Evolutionary conservation across 2,888 invertebrate species (phyloP).

Genomic region (Pristionchus arcanus): DNA sequence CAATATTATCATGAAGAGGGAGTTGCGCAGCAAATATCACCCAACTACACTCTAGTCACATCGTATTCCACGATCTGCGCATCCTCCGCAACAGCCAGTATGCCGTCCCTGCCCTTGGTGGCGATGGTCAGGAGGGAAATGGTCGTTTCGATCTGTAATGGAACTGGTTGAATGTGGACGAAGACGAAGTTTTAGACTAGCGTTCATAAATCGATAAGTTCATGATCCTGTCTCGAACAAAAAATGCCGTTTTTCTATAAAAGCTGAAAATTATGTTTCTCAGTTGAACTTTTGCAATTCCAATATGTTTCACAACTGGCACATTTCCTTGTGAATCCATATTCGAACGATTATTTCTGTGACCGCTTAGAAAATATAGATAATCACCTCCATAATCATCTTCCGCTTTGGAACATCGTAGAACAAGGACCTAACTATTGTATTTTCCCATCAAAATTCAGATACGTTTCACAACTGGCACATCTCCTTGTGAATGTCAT

Average conservation of each 20-base stretch:
- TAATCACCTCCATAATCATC: not conserved
- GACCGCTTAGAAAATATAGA: not conserved
- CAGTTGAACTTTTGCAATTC: not conserved
- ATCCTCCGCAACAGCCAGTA: slow-evolving; percentile 32
- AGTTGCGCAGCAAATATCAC: too few species aligned
- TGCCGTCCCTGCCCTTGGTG: slow-evolving; percentile 11
- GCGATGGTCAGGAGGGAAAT: slow-evolving; percentile 8
- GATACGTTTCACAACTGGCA: not conserved
- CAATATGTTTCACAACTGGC: not conserved
- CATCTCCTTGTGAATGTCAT: too few species aligned
- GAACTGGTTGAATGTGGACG: too few species aligned
- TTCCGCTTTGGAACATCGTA: slow-evolving; percentile 15
- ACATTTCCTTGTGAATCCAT: too few species aligned
- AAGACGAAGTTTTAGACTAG: too few species aligned
- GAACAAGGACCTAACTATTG: too few species aligned
- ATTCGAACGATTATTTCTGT: not conserved
- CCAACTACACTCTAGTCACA: slow-evolving; percentile 26
- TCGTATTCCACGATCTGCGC: slow-evolving; percentile 39
- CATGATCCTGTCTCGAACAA: too few species aligned
- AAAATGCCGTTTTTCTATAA: too few species aligned
- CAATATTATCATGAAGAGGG: too few species aligned
- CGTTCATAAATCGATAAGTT: too few species aligned
- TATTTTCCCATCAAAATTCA: too few species aligned
- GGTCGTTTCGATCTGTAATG: slow-evolving; percentile 8
- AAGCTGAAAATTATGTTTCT: not conserved